Percentiles rank a stretch among this genome's conserved stretches.
Evolutionary conservation across 2,113 vertebrate genomes (phyloP).

Genomic region (Mirounga angustirostris): DNA sequence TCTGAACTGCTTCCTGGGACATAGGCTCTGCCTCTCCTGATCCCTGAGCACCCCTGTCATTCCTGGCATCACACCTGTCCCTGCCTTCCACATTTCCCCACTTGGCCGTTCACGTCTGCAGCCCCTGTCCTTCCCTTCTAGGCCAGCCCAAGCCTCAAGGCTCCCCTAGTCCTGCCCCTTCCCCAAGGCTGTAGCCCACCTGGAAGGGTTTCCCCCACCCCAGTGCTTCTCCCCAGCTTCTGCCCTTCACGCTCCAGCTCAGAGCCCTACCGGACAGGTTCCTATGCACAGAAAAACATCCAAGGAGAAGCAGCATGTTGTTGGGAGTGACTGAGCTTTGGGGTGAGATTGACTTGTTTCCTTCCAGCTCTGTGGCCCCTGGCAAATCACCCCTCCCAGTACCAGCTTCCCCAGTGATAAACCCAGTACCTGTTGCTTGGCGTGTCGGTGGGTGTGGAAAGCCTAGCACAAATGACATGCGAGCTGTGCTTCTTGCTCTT

Average conservation of each 20-base stretch:
- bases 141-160: neutral
- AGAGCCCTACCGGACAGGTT: neutral
- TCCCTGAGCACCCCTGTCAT: neutral
- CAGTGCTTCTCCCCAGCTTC: neutral
- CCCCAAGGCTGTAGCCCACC: neutral
- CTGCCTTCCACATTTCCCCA: neutral
- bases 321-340: neutral
- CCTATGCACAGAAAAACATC: neutral
- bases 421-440: neutral
- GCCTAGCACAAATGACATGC: neutral
- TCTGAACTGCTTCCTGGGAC: neutral
- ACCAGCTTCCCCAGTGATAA: neutral
- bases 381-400: neutral
- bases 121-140: neutral
- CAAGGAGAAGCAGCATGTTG: neutral
- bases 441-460: neutral
- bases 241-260: neutral
- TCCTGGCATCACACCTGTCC: neutral
- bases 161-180: neutral
- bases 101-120: neutral
- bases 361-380: neutral
- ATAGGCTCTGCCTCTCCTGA: neutral
- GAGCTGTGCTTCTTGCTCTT: neutral
- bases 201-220: neutral
- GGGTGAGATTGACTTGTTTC: neutral